phyloP scores from a whole-genome alignment of 2,113 vertebrate species.

The Oophaga pumilio region DNA sequence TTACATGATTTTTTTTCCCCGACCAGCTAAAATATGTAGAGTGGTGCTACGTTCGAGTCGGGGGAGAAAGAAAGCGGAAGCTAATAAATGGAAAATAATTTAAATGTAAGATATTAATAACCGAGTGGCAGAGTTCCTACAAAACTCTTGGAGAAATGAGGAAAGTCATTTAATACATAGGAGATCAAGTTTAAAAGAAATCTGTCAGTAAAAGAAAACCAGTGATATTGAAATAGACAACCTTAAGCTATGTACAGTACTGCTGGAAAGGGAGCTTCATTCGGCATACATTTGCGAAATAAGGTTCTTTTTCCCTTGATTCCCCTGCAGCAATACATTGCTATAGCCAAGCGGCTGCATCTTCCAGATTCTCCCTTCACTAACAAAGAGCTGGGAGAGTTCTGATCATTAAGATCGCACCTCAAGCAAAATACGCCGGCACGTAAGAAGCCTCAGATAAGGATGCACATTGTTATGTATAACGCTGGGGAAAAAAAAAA shows the following conservation, averaged over 20 bases:
- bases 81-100: not conserved
- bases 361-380: constrained; percentile 25
- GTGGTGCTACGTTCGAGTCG: not conserved
- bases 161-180: constrained; percentile 11
- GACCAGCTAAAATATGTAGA: not conserved
- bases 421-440: constrained; percentile 27
- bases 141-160: constrained; percentile 11
- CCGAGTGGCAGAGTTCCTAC: not conserved
- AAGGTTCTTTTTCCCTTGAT: not conserved
- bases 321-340: constrained; percentile 43
- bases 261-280: constrained; percentile 23
- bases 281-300: constrained; percentile 41
- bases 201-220: constrained; percentile 31
- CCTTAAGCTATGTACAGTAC: constrained; percentile 22
- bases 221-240: constrained; percentile 44
- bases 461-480: constrained; percentile 35
- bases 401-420: constrained; percentile 47
- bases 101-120: not conserved
- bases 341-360: constrained; percentile 35
- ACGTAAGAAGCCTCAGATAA: constrained; percentile 38
- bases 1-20: not conserved
- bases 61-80: not conserved
- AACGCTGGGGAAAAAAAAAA: constrained; percentile 10
- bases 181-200: constrained; percentile 39
- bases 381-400: constrained; percentile 44